Evolutionary conservation across 1,140 invertebrate genomes (phyloP).

Genomic region (Calliphora vicina): DNA sequence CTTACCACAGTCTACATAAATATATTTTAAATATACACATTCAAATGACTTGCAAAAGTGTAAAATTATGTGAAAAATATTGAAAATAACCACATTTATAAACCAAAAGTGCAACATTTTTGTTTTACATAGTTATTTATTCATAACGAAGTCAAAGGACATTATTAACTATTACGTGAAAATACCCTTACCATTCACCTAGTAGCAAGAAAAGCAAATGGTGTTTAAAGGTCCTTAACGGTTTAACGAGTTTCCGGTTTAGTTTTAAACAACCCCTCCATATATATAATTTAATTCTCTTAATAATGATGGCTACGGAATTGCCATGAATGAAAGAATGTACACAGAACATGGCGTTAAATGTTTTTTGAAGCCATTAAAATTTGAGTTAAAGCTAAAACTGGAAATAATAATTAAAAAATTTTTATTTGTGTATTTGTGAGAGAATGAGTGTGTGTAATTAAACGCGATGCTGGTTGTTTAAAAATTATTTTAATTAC

Average conservation of each 20-base stretch:
- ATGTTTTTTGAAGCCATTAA: not conserved
- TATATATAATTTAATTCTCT: not conserved
- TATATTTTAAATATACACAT: too few relatives aligned
- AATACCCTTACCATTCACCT: not conserved
- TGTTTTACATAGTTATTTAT: too few relatives aligned
- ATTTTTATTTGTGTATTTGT: not conserved
- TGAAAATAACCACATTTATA: not conserved
- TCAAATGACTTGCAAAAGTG: not conserved
- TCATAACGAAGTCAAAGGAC: not conserved
- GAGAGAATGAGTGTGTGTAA: not conserved
- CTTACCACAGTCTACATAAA: not conserved
- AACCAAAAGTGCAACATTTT: not conserved
- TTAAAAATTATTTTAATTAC: not conserved
- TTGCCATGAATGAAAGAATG: not conserved
- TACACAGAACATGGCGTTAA: not conserved
- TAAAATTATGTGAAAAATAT: not conserved
- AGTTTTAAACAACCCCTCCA: not conserved
- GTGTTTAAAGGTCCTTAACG: not conserved
- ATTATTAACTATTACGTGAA: not conserved
- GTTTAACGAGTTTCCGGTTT: slow-evolving; percentile 6
- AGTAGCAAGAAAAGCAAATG: not conserved
- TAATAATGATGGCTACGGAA: too few relatives aligned
- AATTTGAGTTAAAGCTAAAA: not conserved
- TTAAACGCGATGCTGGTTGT: slow-evolving; percentile 11
- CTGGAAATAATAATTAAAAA: not conserved